Percentiles rank a stretch among this genome's conserved stretches.
Evolutionary conservation across 2,888 invertebrate species (phyloP).

Genomic region (Parnassius apollo): DNA sequence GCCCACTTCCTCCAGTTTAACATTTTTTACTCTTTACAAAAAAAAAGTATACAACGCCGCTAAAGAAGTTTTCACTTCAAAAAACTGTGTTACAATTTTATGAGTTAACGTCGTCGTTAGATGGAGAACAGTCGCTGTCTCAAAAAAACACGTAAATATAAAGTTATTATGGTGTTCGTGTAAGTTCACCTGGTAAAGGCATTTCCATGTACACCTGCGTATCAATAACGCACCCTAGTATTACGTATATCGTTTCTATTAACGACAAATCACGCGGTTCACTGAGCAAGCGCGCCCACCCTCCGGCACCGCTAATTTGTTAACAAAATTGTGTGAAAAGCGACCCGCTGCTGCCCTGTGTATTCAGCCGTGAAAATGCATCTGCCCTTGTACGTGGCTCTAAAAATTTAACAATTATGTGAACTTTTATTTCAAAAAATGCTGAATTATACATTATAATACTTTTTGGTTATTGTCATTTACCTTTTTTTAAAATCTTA

Average conservation of each 20-base stretch:
- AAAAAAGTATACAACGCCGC: too few relatives aligned
- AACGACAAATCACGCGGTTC: conserved; percentile 49
- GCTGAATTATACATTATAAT: neutral
- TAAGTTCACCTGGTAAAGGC: conserved; percentile 11
- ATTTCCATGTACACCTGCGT: conserved; percentile 19
- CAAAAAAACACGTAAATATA: too few relatives aligned
- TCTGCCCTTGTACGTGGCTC: conserved; percentile 20
- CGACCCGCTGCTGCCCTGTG: conserved; percentile 24
- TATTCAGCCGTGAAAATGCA: conserved; percentile 36
- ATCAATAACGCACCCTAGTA: conserved; percentile 25
- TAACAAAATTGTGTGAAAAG: conserved; percentile 43
- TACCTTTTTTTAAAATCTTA: too few relatives aligned
- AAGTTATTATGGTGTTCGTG: too few relatives aligned
- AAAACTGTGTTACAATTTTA: too few relatives aligned
- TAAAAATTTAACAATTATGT: neutral
- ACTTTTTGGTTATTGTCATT: neutral
- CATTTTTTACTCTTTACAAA: too few relatives aligned
- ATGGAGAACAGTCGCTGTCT: too few relatives aligned
- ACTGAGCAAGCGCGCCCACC: conserved; percentile 37
- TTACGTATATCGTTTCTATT: conserved; percentile 33
- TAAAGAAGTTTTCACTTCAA: too few relatives aligned
- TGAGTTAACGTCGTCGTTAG: too few relatives aligned
- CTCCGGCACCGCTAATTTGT: conserved; percentile 42
- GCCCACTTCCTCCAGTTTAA: too few relatives aligned
- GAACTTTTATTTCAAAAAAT: neutral